Percentiles rank a stretch among this genome's conserved stretches.
phyloP scores from a whole-genome alignment of 2,888 invertebrate species.

The Troglohyphantes excavatus region DNA sequence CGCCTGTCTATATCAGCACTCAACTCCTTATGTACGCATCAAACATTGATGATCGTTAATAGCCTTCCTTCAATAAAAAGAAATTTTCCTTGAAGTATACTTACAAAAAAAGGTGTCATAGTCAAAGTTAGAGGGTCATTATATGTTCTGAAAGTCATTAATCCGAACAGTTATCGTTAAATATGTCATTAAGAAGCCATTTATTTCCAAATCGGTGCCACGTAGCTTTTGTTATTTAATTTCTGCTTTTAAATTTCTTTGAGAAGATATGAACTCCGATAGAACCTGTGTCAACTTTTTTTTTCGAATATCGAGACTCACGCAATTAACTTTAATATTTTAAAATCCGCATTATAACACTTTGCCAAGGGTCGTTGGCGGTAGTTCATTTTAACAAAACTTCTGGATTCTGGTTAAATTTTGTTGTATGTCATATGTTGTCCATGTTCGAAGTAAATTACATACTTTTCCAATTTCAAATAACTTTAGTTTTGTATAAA shows the following conservation, averaged over 20 bases:
- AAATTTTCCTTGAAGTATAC: background rate
- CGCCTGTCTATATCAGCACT: too few species aligned
- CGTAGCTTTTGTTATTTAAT: background rate
- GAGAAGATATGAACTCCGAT: background rate
- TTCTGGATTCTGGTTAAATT: too few species aligned
- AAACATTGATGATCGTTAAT: background rate
- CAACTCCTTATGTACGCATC: background rate
- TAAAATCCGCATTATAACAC: too few species aligned
- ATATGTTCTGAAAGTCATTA: background rate
- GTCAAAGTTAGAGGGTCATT: background rate
- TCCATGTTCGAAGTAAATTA: too few species aligned
- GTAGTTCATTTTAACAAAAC: background rate
- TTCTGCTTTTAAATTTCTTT: background rate
- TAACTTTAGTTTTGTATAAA: too few species aligned
- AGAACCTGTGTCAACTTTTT: background rate
- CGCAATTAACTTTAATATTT: too few species aligned
- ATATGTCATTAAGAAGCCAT: background rate
- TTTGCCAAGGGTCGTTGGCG: too few species aligned
- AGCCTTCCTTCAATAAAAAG: background rate
- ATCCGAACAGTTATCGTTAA: background rate
- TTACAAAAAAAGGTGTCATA: background rate
- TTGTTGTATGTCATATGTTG: too few species aligned
- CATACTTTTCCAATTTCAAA: too few species aligned
- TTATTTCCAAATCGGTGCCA: background rate
- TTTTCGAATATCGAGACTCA: background rate